Evolutionary conservation across 2,113 vertebrate genomes (phyloP).

Genomic region (Urocitellus parryii): DNA sequence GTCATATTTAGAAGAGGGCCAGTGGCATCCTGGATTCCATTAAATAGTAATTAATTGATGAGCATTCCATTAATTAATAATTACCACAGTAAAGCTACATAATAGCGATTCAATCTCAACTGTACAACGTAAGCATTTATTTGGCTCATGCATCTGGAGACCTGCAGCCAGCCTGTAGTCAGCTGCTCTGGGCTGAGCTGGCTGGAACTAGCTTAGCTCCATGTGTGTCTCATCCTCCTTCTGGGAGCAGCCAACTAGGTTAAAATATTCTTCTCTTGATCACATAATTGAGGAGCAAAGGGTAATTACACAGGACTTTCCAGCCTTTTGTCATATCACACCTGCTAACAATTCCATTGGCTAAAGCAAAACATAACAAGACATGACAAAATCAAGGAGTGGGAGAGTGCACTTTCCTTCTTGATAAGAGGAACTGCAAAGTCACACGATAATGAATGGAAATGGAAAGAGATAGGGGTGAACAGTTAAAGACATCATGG

Average conservation of each 20-base stretch:
- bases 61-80: background rate
- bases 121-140: background rate
- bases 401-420: background rate
- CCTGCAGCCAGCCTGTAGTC: background rate
- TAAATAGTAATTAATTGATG: background rate
- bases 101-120: background rate
- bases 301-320: background rate
- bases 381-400: background rate
- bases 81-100: background rate
- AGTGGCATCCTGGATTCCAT: background rate
- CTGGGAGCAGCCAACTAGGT: background rate
- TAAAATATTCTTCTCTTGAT: too few species aligned
- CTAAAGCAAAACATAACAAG: background rate
- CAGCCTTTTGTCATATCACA: background rate
- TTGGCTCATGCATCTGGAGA: background rate
- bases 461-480: background rate
- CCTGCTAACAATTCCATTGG: background rate
- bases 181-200: background rate
- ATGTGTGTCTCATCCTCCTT: background rate
- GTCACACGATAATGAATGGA: too few species aligned
- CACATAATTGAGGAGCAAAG: background rate
- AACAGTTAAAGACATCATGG: background rate
- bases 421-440: background rate
- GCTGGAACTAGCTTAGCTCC: background rate
- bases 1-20: background rate